Conservation (phyloP, 2,113 vertebrate species). For the Gulo gulo region DNA sequence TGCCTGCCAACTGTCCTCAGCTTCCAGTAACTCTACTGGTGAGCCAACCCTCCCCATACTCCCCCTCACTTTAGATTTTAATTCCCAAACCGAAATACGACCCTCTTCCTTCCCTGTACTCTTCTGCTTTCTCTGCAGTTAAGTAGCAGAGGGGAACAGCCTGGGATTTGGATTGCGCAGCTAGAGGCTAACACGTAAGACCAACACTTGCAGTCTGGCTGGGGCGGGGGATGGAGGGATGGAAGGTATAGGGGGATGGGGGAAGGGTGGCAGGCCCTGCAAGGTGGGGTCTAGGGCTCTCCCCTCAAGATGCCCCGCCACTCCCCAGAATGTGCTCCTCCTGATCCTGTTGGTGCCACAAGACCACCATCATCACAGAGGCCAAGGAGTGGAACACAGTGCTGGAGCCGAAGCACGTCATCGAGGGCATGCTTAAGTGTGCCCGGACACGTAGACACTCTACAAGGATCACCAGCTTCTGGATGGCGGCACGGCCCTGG, state of each 20-base stretch:
- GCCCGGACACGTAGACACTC: conserved; percentile 90
- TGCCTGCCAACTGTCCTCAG: neutral
- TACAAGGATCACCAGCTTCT: conserved; percentile 94
- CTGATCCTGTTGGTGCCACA: conserved; percentile 93
- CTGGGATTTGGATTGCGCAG: neutral
- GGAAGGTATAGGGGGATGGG: neutral
- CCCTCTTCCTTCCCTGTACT: neutral
- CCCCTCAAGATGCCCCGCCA: neutral
- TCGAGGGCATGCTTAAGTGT: conserved; percentile 92
- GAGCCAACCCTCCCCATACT: neutral
- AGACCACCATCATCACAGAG: conserved; percentile 94
- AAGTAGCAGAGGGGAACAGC: neutral
- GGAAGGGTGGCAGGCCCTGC: neutral
- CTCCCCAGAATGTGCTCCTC: conserved; percentile 90
- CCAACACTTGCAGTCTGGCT: neutral
- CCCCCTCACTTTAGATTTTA: neutral
- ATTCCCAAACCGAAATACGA: neutral
- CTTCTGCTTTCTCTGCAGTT: neutral
- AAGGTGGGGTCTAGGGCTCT: neutral
- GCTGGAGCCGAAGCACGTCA: conserved; percentile 91
- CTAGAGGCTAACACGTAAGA: neutral
- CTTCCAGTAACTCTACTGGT: neutral
- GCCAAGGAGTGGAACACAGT: conserved; percentile 93
- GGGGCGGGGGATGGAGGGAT: neutral
- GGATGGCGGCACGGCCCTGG: conserved; percentile 91